Evolutionary conservation across 2,888 invertebrate species (phyloP).

Genomic region (Autographa gamma): DNA sequence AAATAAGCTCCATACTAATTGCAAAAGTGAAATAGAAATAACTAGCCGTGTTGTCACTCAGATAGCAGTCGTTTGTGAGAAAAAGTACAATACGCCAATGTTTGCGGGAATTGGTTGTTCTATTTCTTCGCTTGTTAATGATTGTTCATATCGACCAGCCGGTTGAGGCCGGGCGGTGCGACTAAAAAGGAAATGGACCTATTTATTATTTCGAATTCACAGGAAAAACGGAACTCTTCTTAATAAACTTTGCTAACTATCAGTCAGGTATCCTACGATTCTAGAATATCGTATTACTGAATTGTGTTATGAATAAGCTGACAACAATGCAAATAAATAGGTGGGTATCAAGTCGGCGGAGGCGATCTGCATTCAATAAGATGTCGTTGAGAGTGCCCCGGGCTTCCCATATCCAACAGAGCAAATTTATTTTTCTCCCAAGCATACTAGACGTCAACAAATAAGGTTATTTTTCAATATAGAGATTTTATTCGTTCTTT

Average conservation of each 20-base stretch:
- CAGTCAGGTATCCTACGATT: neutral
- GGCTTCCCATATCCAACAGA: conserved; percentile 78
- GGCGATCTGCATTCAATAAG: conserved; percentile 78
- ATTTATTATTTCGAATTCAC: conserved; percentile 1
- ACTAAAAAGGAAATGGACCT: conserved; percentile 8
- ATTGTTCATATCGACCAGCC: conserved; percentile 7
- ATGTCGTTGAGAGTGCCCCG: conserved; percentile 74
- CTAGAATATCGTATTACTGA: neutral
- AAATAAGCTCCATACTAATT: no score
- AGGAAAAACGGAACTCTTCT: conserved; percentile 1
- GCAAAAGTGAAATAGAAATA: neutral
- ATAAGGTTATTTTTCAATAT: conserved; percentile 86
- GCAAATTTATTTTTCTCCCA: conserved; percentile 85
- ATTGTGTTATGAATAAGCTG: conserved; percentile 26
- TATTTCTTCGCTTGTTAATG: conserved; percentile 10
- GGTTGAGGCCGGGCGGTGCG: conserved; percentile 6
- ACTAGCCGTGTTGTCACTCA: neutral
- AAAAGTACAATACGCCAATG: conserved; percentile 3
- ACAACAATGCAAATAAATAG: conserved; percentile 64
- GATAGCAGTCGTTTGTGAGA: neutral
- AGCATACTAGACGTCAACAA: conserved; percentile 86
- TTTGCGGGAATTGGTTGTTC: conserved; percentile 7
- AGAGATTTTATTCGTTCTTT: conserved; percentile 76
- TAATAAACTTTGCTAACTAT: conserved; percentile 4
- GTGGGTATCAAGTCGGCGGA: conserved; percentile 58